Percentiles rank a stretch among this genome's conserved stretches.
Conservation (phyloP, 2,797 vertebrate genomes). For the Podargus strigoides region DNA sequence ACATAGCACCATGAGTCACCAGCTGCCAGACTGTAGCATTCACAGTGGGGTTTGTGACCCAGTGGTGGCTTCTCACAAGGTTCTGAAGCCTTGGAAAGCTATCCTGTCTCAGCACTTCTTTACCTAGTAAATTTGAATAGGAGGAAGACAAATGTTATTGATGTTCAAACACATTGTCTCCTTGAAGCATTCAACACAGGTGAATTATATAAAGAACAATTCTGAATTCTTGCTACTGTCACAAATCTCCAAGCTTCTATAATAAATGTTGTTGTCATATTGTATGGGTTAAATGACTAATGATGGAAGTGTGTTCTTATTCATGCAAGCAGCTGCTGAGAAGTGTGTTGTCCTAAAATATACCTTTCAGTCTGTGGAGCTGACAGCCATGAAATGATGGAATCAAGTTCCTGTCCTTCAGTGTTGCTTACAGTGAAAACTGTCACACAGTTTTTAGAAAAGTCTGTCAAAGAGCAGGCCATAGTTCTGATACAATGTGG, state of each 20-base stretch:
- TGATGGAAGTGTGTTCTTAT: conserved; percentile 62
- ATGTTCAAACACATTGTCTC: not conserved
- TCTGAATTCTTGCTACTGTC: conserved; percentile 53
- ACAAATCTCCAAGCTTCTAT: not conserved
- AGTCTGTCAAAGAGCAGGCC: conserved; percentile 52
- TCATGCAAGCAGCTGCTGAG: conserved; percentile 67
- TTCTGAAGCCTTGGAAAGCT: not conserved
- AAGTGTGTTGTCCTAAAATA: conserved; percentile 77
- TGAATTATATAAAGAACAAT: conserved; percentile 15
- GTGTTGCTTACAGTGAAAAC: conserved; percentile 63
- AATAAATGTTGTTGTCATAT: conserved; percentile 67
- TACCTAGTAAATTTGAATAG: not conserved
- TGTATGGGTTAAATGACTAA: conserved; percentile 64
- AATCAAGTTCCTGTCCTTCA: conserved; percentile 72
- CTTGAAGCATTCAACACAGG: conserved; percentile 34
- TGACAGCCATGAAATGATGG: conserved; percentile 74
- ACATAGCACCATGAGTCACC: not conserved
- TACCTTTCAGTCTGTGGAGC: conserved; percentile 68
- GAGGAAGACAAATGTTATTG: not conserved
- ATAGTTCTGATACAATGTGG: conserved; percentile 1
- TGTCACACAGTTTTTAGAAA: conserved; percentile 63
- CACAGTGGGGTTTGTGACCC: not conserved
- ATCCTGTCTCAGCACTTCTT: not conserved
- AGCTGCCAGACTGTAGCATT: not conserved
- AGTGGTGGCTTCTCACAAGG: not conserved